Conservation (phyloP, 2,797 vertebrate genomes). For the Dicrostonyx torquatus region DNA sequence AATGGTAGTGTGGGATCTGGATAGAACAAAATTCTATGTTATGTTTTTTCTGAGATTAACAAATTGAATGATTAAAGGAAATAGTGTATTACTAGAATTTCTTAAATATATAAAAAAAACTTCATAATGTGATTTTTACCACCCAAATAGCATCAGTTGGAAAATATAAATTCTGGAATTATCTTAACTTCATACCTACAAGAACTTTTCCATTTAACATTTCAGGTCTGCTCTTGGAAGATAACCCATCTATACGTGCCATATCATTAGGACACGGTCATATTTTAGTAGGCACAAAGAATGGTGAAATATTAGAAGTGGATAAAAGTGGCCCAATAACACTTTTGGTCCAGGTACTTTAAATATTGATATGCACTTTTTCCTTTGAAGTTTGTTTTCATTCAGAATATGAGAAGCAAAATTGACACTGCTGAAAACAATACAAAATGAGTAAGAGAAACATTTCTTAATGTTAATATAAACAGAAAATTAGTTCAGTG, state of each 20-base stretch:
- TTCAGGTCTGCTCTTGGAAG: slow-evolving; percentile 97
- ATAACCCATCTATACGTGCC: slow-evolving; percentile 99
- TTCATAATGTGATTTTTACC: slow-evolving; percentile 38
- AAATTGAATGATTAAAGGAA: background rate
- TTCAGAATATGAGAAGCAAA: background rate
- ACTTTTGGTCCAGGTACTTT: slow-evolving; percentile 95
- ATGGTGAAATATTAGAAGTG: slow-evolving; percentile 98
- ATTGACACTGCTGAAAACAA: slow-evolving; percentile 22
- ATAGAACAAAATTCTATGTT: background rate
- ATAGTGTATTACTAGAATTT: slow-evolving; percentile 46
- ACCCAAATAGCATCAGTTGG: slow-evolving; percentile 16
- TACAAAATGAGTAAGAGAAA: slow-evolving; percentile 27
- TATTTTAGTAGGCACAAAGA: slow-evolving; percentile 98
- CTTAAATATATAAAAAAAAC: slow-evolving; percentile 45
- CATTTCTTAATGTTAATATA: slow-evolving; percentile 5
- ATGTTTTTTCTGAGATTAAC: slow-evolving; percentile 45
- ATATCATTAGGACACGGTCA: slow-evolving; percentile 99
- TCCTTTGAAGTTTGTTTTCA: slow-evolving; percentile 16
- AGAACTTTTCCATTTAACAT: slow-evolving; percentile 63
- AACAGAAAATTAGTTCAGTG: background rate
- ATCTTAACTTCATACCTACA: slow-evolving; percentile 61
- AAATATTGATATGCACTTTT: slow-evolving; percentile 52
- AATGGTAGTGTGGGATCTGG: background rate
- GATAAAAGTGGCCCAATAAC: slow-evolving; percentile 99
- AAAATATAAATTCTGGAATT: slow-evolving; percentile 6